Percentiles rank a stretch among this genome's conserved stretches.
These are phyloP conservation scores for Ceyx erithaca DNA, from an alignment of 2,797 vertebrate genomes.

Conservation along the genomic window DNA sequence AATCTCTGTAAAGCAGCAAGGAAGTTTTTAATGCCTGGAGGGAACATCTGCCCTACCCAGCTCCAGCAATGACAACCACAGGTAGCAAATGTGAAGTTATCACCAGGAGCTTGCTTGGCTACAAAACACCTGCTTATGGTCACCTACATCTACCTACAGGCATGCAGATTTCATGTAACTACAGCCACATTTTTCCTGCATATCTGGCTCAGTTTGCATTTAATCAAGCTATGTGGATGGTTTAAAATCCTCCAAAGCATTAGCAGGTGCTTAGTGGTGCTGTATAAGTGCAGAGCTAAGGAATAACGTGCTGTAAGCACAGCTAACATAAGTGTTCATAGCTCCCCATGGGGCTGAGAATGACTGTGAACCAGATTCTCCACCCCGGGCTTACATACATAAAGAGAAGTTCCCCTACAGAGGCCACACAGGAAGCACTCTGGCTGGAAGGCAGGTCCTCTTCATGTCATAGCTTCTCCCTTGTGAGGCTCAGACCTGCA, in stretches of 20 bases:
- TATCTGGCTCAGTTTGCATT: slow-evolving; percentile 10
- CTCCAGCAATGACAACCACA: neutral
- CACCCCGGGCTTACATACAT: neutral
- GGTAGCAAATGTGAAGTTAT: neutral
- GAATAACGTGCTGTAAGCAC: slow-evolving; percentile 63
- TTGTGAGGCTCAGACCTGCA: neutral
- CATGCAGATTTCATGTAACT: neutral
- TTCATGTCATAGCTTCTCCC: neutral
- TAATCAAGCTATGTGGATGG: slow-evolving; percentile 11
- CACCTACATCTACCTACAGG: neutral
- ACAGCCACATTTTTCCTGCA: neutral
- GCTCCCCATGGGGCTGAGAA: slow-evolving; percentile 32
- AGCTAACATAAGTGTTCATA: slow-evolving; percentile 58
- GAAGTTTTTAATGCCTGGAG: neutral
- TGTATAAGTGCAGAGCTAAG: slow-evolving; percentile 62
- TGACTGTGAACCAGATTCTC: slow-evolving; percentile 22
- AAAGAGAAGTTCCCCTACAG: neutral
- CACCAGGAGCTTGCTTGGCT: neutral
- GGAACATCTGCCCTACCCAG: neutral
- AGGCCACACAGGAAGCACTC: neutral
- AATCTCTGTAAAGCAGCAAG: neutral
- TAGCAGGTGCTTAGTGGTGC: slow-evolving; percentile 66
- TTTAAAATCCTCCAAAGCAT: slow-evolving; percentile 67
- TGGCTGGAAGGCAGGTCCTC: neutral
- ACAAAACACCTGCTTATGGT: neutral